Evolutionary conservation across 2,888 invertebrate species (phyloP).

Genomic region (Eulithis testata): DNA sequence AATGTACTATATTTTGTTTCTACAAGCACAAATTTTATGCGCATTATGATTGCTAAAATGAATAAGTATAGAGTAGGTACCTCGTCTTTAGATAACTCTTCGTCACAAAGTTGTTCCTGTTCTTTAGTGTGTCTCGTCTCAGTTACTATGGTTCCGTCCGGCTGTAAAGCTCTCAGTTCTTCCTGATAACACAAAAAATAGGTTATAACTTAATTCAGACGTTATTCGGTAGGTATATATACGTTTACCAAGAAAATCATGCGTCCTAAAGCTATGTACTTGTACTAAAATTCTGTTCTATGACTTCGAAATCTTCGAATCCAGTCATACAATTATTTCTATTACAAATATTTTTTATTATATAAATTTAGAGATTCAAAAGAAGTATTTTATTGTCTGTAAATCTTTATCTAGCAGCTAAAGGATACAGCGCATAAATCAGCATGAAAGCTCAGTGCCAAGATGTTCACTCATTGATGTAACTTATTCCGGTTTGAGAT

Average conservation of each 20-base stretch:
- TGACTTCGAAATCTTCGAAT: no score
- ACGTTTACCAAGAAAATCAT: no score
- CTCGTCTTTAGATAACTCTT: conserved; percentile 89
- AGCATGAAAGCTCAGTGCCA: conserved; percentile 7
- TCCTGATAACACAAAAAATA: conserved; percentile 57
- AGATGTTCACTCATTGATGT: conserved; percentile 17
- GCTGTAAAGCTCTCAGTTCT: conserved; percentile 90
- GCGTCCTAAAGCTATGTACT: no score
- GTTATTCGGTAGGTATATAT: no score
- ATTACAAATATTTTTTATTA: no score
- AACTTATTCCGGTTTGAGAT: conserved; percentile 26
- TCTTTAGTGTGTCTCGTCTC: conserved; percentile 93
- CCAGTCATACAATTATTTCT: no score
- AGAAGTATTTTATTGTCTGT: neutral
- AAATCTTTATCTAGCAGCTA: conserved; percentile 12
- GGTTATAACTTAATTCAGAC: no score
- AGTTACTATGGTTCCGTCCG: conserved; percentile 94
- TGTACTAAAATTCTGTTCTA: no score
- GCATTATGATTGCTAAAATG: no score
- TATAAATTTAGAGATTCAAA: no score
- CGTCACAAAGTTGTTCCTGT: conserved; percentile 93
- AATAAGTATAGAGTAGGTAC: conserved; percentile 45
- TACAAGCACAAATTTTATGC: no score
- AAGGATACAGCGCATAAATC: conserved; percentile 26
- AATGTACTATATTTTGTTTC: no score